These are phyloP conservation scores for Synanthedon myopaeformis DNA, from an alignment of 2,888 invertebrate species.

Conservation along the genomic window DNA sequence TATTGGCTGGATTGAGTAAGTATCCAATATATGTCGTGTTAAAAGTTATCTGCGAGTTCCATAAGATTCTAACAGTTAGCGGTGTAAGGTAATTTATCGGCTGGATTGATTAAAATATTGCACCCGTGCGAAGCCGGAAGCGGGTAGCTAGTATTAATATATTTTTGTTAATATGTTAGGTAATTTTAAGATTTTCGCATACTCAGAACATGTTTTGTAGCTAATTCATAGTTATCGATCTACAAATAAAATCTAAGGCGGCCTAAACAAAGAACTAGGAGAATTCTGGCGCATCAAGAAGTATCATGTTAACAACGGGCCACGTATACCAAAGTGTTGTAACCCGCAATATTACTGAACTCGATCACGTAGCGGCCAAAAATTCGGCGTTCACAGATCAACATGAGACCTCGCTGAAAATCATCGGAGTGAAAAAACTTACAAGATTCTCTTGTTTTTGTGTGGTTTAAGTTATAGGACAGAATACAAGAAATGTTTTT, in stretches of 20 bases:
- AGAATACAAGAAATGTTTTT: no score
- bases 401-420: slow-evolving; percentile 58
- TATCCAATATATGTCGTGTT: no score
- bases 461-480: slow-evolving; percentile 9
- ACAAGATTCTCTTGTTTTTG: slow-evolving; percentile 26
- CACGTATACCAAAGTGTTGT: slow-evolving; percentile 24
- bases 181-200: no score
- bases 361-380: slow-evolving; percentile 50
- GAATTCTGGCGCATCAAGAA: slow-evolving; percentile 10
- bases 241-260: background rate
- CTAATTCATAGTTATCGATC: background rate
- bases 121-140: no score
- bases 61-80: no score
- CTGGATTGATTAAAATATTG: no score
- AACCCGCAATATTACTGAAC: slow-evolving; percentile 40
- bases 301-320: slow-evolving; percentile 23
- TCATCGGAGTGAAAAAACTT: slow-evolving; percentile 60
- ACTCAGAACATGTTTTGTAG: no score
- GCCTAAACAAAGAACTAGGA: slow-evolving; percentile 19
- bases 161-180: no score
- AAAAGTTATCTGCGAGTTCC: no score
- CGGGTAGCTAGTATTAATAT: no score
- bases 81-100: no score
- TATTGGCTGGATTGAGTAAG: no score
- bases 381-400: slow-evolving; percentile 61